Base-by-base conservation (phyloP, 2,888 invertebrate genomes). In the Orchestes rusci region DNA sequence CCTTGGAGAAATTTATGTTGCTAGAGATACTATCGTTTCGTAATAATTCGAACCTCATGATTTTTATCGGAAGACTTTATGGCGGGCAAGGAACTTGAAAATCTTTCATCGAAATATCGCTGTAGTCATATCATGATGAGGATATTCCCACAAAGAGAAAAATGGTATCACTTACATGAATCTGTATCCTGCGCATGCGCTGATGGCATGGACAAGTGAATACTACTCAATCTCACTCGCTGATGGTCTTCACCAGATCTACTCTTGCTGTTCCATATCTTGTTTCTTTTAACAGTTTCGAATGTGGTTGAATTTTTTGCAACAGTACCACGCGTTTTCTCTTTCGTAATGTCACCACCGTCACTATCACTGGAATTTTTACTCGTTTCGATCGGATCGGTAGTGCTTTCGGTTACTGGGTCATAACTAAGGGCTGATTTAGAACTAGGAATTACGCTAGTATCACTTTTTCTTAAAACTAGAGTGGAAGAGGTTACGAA, bases 181-280 rank as follows among this genome's bases (percentile, higher is more conserved):
- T 51, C 48, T 39, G 51, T 48, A 41, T 48, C 51, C 45, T 51
- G 51, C 43, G 47, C 51, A 51, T 51, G 51, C 51, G 48, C 51
- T 41, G 51, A 40, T 51, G 51, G 51, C 51, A 51, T 51, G 51
- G 51, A 48, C 51, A 45, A 47, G 38, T 39, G 39, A 18, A 34
- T 39, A 31, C 39, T 39, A 20, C 43, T 43, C 31, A 43, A 38
- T 13, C 18, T 39, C 20, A 15, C n/a, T 39, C 39, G 39, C 34
- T 41, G 16, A 18, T 38, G 4, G 23, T 37, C 41, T 19, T 44
- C 41, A 17, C 37, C 41, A 8, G 17, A 16, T 19, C 34, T 34
- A 18, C 27, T 31, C 20, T 46, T 32, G 10, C 10, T 43, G 19
- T 33, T 39, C 8, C 43, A 27, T 19, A 19, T 29, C 15, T 42